phyloP scores from a whole-genome alignment of 2,888 invertebrate genomes.

The Teinopalpus imperialis region DNA sequence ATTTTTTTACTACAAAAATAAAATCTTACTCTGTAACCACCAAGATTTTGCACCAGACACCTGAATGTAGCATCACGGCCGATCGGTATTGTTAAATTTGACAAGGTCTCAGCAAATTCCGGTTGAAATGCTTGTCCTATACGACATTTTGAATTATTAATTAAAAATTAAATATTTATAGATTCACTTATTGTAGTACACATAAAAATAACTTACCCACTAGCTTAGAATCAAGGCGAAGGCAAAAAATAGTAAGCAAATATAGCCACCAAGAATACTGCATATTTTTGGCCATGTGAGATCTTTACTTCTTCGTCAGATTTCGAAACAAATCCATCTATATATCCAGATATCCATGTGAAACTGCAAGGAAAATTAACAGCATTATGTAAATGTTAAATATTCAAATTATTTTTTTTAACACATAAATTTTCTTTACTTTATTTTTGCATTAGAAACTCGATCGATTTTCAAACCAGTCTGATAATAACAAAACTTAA shows the following conservation, averaged over 20 bases:
- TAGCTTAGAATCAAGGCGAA: constrained; percentile 68
- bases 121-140: constrained; percentile 89
- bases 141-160: background rate
- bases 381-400: too few species aligned
- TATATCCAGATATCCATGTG: constrained; percentile 41
- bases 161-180: too few species aligned
- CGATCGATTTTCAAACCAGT: too few species aligned
- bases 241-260: constrained; percentile 63
- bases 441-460: too few species aligned
- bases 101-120: constrained; percentile 91
- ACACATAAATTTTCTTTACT: too few species aligned
- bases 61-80: constrained; percentile 94
- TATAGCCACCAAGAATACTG: constrained; percentile 65
- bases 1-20: background rate
- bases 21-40: constrained; percentile 91
- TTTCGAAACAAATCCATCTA: constrained; percentile 30
- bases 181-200: too few species aligned
- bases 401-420: too few species aligned
- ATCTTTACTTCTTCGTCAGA: constrained; percentile 30
- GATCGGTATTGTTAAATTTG: constrained; percentile 91
- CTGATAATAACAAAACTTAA: too few species aligned
- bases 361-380: constrained; percentile 46
- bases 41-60: constrained; percentile 92
- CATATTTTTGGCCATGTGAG: constrained; percentile 52
- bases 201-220: constrained; percentile 61